Evolutionary conservation across 2,888 invertebrate genomes (phyloP), one percentile per base, ranked within the genome.

Genomic region (Himalopsyche tibetana): DNA sequence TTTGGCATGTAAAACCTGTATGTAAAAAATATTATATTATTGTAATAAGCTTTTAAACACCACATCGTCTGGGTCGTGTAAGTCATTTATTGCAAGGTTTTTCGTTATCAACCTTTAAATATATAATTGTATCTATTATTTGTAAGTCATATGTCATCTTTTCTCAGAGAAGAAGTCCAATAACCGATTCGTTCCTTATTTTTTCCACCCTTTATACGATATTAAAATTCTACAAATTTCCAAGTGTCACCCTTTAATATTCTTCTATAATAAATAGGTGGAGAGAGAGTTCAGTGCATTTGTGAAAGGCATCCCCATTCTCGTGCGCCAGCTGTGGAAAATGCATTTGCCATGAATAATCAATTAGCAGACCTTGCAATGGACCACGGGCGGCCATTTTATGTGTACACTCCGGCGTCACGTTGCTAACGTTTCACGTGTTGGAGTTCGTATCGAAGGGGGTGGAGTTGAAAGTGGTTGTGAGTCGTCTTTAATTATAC

Each of bases 341-440:
- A 63, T 63, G 63, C 63, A 63, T 63, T 63, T 63, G 63, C 63
- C 63, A 63, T 63, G 63, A 63, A 63, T 63, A 63, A 63, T 19
- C 63, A 63, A 63, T 63, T 63, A 63, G 63, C 63, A 63, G 63
- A 63, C 63, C 63, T 28, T 63, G 63, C 63, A 63, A 28, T 63
- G 63, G 28, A 63, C 63, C 19, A 63, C 63, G n/a, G 15, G 63
- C 63, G 28, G n/a, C 63, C 63, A 63, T 63, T 63, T 63, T 63
- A 63, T 63, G 63, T 63, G 6, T 63, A 63, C 19, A 3, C 28
- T 63, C 63, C 11, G 8, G 28, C 63, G 63, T 63, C 63, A 63
- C 63, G 63, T 63, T 28, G 63, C 63, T 28, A 63, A n/a, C 63
- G 28, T n/a, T 63, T 63, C 63, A 63, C 63, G 63, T 63, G 63